Base-by-base conservation (phyloP, 2,888 invertebrate species). In the Tortricodes alternella region DNA sequence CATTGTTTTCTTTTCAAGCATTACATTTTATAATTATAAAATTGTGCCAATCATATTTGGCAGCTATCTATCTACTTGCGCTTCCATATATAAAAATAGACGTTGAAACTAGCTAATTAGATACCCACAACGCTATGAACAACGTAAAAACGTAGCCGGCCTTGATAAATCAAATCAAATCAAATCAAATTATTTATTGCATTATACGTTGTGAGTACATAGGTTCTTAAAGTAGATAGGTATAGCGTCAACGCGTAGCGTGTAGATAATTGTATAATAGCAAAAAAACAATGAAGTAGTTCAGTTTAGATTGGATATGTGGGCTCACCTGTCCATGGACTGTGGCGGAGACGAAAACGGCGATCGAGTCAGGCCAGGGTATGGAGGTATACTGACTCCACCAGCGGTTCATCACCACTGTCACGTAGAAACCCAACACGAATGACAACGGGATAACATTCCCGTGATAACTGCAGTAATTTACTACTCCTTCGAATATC, bases 391-490 rank as follows among this genome's bases (percentile, higher is more conserved):
- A 97, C 80, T 97, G 96, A 76, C 92, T 94, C 96, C 97, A 97
- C 98, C 98, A 98, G 70, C 98, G 92, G 56, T 95, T 95, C 94
- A 98, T 97, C 46, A 98, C 97, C 65, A 98, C 94, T 5, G 96
- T 95, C 49, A 98, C 97, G 87, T 98, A 98, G 91, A 98, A 98
- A 67, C 98, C 98, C 67, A 98, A 92, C 58, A 98, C 97, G 83
- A 98, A 98, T 3, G 98, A 97, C 63, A 98, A 83, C 9, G 98
- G 98, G 70, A 98, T 98, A 67, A 97, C 93, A 85, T 95, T 95
- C 67, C 95, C 96, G 85, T 96, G 97, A 65, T 94, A 94, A 74
- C 95, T 94, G 88, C 98, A 98, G 84, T 98, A 97, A 62, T 93
- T 92, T 2, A 95, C 96, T 49, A 98, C 91, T 60, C 93, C 93